A percentile compares a stretch with the other conserved stretches of the same genome.
Evolutionary conservation across 2,888 invertebrate species (phyloP).

Genomic region (Zygogramma bicolorata): DNA sequence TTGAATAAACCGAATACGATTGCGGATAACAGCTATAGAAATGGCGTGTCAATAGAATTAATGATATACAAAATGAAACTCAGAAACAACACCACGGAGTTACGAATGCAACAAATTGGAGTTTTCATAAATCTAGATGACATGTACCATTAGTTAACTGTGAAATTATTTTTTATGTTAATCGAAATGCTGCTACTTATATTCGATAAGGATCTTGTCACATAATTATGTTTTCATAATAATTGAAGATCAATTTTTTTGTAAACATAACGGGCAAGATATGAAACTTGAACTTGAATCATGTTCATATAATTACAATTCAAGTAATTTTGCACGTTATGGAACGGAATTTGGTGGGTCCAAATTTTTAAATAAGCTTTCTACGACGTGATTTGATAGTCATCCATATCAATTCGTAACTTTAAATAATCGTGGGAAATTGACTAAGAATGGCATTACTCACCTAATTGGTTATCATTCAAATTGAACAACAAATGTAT

Average conservation of each 20-base stretch:
- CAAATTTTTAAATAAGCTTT: too few species aligned
- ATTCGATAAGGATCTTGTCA: constrained; percentile 40
- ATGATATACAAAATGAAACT: not conserved
- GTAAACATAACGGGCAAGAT: constrained; percentile 27
- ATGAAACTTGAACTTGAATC: constrained; percentile 9
- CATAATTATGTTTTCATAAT: constrained; percentile 28
- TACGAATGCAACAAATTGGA: not conserved
- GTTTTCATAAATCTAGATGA: constrained; percentile 10
- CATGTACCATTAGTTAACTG: too few species aligned
- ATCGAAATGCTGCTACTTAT: constrained; percentile 33
- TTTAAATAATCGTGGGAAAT: not conserved
- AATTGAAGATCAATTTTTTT: constrained; percentile 33
- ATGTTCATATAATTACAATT: too few species aligned
- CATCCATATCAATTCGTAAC: not conserved
- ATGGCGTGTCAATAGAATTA: too few species aligned
- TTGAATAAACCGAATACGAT: too few species aligned
- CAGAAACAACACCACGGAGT: too few species aligned
- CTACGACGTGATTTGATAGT: not conserved
- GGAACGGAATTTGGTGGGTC: too few species aligned
- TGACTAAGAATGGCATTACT: not conserved
- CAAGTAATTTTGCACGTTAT: too few species aligned
- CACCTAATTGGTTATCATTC: not conserved
- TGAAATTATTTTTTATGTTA: constrained; percentile 38
- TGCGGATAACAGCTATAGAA: too few species aligned
- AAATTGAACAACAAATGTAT: not conserved